Percentiles rank a stretch among this genome's conserved stretches.
phyloP scores from a whole-genome alignment of 2,888 invertebrate species.

The Campoplex nolae region DNA sequence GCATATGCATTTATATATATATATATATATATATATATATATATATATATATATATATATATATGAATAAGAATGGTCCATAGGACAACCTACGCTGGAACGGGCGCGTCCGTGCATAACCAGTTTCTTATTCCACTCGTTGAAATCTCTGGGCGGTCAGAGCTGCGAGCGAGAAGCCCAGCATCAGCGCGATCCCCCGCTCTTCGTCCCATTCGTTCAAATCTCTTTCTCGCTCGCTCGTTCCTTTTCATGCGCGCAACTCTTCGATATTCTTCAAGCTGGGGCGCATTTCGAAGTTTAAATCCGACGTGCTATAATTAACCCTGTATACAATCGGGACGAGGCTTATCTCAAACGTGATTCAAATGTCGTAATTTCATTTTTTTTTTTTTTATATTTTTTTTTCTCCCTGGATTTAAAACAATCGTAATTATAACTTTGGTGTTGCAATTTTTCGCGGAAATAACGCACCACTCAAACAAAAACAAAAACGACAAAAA shows the following conservation, averaged over 20 bases:
- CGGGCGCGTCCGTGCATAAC: slow-evolving; percentile 73
- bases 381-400: neutral
- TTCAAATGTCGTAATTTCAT: slow-evolving; percentile 6
- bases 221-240: slow-evolving; percentile 49
- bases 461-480: neutral
- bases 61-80: slow-evolving; percentile 59
- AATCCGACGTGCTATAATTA: slow-evolving; percentile 23
- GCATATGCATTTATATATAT: slow-evolving; percentile 10
- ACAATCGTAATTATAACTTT: slow-evolving; percentile 10
- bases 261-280: slow-evolving; percentile 43
- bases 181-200: slow-evolving; percentile 32
- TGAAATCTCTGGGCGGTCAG: slow-evolving; percentile 71
- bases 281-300: slow-evolving; percentile 24
- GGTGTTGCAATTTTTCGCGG: neutral
- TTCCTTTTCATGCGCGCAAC: slow-evolving; percentile 32
- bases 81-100: slow-evolving; percentile 69
- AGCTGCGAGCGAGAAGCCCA: slow-evolving; percentile 58
- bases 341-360: neutral
- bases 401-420: neutral
- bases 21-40: slow-evolving; percentile 52
- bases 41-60: slow-evolving; percentile 39
- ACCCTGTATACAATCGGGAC: slow-evolving; percentile 13
- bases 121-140: slow-evolving; percentile 77
- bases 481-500: neutral
- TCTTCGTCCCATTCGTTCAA: slow-evolving; percentile 44